A percentile compares a stretch with the other conserved stretches of the same genome.
Evolutionary conservation across 2,888 invertebrate genomes (phyloP).

Genomic region (Diabrotica balteata): DNA sequence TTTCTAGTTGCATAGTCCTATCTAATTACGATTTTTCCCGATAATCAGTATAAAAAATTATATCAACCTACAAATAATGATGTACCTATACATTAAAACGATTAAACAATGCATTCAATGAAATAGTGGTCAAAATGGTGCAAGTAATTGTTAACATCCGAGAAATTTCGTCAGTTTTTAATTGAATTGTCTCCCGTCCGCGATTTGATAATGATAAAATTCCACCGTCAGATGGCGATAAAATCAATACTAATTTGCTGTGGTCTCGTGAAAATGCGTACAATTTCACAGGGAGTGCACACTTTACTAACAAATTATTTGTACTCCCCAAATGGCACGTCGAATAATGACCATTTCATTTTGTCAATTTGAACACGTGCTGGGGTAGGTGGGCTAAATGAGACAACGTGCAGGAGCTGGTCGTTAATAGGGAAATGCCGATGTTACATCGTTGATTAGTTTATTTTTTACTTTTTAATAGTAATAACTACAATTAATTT

Average conservation of each 20-base stretch:
- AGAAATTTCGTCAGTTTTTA: conserved; percentile 19
- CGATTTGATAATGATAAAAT: conserved; percentile 23
- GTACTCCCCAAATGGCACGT: conserved; percentile 18
- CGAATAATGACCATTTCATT: conserved; percentile 29
- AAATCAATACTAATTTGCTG: conserved; percentile 34
- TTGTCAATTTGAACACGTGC: conserved; percentile 19
- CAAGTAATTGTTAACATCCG: neutral
- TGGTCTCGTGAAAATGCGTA: conserved; percentile 32
- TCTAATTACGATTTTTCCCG: no score
- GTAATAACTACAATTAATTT: no score
- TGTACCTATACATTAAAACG: no score
- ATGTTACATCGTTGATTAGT: no score
- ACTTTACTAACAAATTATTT: conserved; percentile 31
- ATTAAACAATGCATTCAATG: no score
- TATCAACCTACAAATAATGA: no score
- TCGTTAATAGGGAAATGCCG: no score
- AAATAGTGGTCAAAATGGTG: no score
- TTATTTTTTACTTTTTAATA: no score
- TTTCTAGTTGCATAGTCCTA: no score
- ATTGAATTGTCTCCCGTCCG: conserved; percentile 21
- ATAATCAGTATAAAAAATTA: no score
- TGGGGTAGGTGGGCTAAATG: neutral
- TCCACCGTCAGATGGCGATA: conserved; percentile 23
- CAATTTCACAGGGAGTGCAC: conserved; percentile 31
- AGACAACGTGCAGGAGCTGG: no score